Base-by-base conservation (phyloP, 1,140 invertebrate species). In the Vollenhovia emeryi region DNA sequence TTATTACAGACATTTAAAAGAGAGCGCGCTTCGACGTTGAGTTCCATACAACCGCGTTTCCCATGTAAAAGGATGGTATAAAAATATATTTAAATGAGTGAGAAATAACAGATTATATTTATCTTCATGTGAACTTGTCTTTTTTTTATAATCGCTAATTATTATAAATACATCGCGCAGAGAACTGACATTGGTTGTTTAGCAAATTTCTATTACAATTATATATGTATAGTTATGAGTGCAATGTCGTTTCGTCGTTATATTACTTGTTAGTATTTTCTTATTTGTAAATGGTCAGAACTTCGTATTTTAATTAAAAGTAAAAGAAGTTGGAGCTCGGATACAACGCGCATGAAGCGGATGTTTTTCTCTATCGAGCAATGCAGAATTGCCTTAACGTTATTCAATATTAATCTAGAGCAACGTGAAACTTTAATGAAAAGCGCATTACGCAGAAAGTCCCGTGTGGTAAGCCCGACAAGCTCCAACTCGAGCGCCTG, bases 381-480 rank as follows among this genome's bases (percentile, higher is more conserved):
- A 18, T 40, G 15, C 30, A 50, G 43, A 66, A 40, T 78, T 76
- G 2, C 18, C 7, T 48, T 30, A 21, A 24, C n/a, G 21, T 66
- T 66, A 30, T 66, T 33, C 60, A 66, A 78, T 78, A 64, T 78
- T 66, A 50, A 78, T 66, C 15, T 50, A 40, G 30, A 78, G 8
- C 33, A 24, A 43, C 36, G 24, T 43, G 15, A 78, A 66, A 66
- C 13, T 78, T 78, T 66, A 66, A 66, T 78, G 57, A 78, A 64
- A 76, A 78, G 75, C 43, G 21, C 30, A 66, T 78, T 78, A 66
- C 27, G 21, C n/a, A 40, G 59, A 78, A 64, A 78, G 43, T 66
- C 43, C 21, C 27, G 13, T 43, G 30, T 66, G 43, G 59, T 78
- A 78, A 78, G 30, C 75, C 18, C 43, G 43, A 62, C 27, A 78